Evolutionary conservation across 2,113 vertebrate genomes (phyloP).

Genomic region (Macheiramphus alcinus): DNA sequence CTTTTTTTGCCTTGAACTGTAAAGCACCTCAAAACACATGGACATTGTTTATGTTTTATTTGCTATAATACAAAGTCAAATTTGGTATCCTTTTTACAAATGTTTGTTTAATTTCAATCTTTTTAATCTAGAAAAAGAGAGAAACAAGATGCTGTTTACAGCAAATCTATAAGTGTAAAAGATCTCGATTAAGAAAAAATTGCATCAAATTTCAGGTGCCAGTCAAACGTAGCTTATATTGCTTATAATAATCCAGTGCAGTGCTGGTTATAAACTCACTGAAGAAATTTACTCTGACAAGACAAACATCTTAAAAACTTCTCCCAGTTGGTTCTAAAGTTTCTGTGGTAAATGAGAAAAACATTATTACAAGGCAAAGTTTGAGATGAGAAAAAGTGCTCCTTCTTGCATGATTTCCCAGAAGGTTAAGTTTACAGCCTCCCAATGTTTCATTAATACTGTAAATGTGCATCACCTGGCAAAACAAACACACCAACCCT

Average conservation of each 20-base stretch:
- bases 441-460: not conserved
- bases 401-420: slow-evolving; percentile 42
- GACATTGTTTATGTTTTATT: not conserved
- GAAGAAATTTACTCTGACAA: slow-evolving; percentile 33
- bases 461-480: not conserved
- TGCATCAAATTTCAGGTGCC: not conserved
- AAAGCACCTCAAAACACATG: not conserved
- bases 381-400: not conserved
- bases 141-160: not conserved
- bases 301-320: slow-evolving; percentile 21
- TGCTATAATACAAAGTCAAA: not conserved
- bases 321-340: not conserved
- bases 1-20: not conserved
- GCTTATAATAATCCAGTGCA: not conserved
- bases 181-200: not conserved
- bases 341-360: not conserved
- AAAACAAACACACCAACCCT: not conserved
- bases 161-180: not conserved
- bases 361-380: not conserved
- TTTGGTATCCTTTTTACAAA: not conserved
- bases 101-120: not conserved
- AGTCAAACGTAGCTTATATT: not conserved
- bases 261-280: not conserved
- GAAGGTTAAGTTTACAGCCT: slow-evolving; percentile 1
- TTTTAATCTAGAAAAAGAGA: not conserved